Base-by-base conservation (phyloP, 2,113 vertebrate species). In the Eptesicus fuscus region DNA sequence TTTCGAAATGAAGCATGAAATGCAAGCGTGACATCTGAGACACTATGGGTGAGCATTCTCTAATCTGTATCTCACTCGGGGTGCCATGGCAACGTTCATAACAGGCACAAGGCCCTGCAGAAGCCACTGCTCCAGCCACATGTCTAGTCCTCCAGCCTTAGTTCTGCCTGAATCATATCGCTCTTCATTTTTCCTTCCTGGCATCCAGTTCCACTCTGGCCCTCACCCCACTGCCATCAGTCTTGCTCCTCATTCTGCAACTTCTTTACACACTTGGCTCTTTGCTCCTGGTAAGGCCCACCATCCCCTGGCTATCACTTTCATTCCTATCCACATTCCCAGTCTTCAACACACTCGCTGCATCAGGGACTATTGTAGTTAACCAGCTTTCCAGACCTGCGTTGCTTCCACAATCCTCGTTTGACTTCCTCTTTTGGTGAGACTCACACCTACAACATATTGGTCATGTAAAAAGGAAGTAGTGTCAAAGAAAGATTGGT, bases 71-170 rank as follows among this genome's bases (percentile, higher is more conserved):
- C 10, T 49, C 44, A 12, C 13, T 16, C 30, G 22, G 28, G 13
- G 25, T 4, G 7, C 11, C 12, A 7, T 47, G 37, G 1, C 6
- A 23, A 16, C 1, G 35, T 9, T 35, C 4, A 53, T 12, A 30
- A 25, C 10, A 69, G 9, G 4, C 2, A 5, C 3, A 2, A 1
- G 10, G 9, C 3, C 1, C 0, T 14, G 28, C 4, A 6, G 7
- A 12, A 32, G 6, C 18, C 11, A 2, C 10, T 59, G 35, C 23
- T 74, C 35, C 40, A 14, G 32, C 25, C 76, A 25, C 32, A 3
- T 13, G 0, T 12, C 32, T 4, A 37, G 3, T 1, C 16, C 13
- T 20, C 37, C 2, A 28, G 2, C 9, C 69, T 90, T 30, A 23
- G 16, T 35, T 25, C 67, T 76, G 5, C 25, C 4, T 35, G 22